Evolutionary conservation across 2,888 invertebrate genomes (phyloP).

Genomic region (Drosophila macrothrix): DNA sequence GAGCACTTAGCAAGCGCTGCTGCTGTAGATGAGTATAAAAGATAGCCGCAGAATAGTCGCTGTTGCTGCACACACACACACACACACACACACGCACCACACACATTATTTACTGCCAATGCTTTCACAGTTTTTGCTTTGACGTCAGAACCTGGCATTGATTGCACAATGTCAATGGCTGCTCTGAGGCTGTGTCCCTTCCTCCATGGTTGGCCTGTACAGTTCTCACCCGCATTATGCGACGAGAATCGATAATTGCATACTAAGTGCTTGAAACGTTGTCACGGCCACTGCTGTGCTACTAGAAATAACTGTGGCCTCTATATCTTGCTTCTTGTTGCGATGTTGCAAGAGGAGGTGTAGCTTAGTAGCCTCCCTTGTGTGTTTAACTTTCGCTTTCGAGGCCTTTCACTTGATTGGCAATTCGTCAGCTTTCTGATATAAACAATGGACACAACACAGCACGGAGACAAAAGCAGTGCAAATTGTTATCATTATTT

Average conservation of each 20-base stretch:
- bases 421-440: constrained; percentile 22
- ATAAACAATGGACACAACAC: constrained; percentile 15
- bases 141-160: constrained; percentile 54
- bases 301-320: constrained; percentile 17
- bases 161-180: constrained; percentile 43
- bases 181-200: constrained; percentile 1
- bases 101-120: constrained; percentile 9
- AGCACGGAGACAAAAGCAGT: constrained; percentile 9
- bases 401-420: constrained; percentile 53
- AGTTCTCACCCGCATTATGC: constrained; percentile 53
- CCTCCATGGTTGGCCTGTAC: constrained; percentile 8
- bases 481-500: constrained; percentile 24
- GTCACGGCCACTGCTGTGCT: constrained; percentile 32
- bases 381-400: constrained; percentile 42
- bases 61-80: background rate
- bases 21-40: background rate
- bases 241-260: constrained; percentile 71
- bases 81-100: background rate
- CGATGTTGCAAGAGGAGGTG: constrained; percentile 8
- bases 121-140: constrained; percentile 23
- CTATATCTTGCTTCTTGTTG: background rate
- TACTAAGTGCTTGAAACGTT: constrained; percentile 42
- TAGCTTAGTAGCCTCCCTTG: background rate
- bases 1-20: constrained; percentile 11
- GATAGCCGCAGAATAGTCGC: constrained; percentile 8